phyloP scores from a whole-genome alignment of 64 coral and sea anemone species.

The Montipora sp. region DNA sequence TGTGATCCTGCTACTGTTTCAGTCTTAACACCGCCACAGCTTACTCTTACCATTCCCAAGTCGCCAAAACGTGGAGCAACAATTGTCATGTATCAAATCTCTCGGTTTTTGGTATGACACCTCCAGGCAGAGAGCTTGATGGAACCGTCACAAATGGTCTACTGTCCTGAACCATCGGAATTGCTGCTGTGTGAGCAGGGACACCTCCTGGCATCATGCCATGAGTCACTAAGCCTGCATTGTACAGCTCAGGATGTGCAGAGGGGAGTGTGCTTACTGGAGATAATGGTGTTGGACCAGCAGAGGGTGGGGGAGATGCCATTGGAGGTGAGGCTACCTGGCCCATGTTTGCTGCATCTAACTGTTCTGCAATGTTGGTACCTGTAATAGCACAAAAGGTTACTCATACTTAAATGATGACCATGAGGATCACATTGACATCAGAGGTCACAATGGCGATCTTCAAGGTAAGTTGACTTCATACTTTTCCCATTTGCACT shows the following conservation, averaged over 20 bases:
- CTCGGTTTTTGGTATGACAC: conserved; percentile 65
- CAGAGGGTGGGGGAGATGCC: conserved; percentile 43
- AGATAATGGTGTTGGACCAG: conserved; percentile 39
- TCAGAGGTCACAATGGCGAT: not conserved
- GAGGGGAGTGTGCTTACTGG: conserved; percentile 67
- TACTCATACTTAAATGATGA: not conserved
- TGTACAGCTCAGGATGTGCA: conserved; percentile 43
- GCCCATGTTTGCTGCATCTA: conserved; percentile 79
- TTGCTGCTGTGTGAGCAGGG: not conserved
- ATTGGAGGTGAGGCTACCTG: conserved; percentile 10
- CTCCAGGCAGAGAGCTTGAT: conserved; percentile 33
- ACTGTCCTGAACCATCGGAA: conserved; percentile 44
- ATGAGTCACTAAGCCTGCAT: conserved; percentile 1
- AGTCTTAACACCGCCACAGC: no score
- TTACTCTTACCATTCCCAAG: not conserved
- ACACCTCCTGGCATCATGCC: not conserved
- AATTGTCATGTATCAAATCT: conserved; percentile 74
- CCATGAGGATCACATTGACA: not conserved
- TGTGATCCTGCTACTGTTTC: no score
- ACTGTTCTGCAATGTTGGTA: conserved; percentile 89
- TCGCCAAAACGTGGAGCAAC: not conserved
- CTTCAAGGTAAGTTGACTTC: not conserved
- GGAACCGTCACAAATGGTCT: conserved; percentile 34
- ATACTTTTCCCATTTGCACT: not conserved
- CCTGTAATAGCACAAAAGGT: conserved; percentile 46